These are phyloP conservation scores for Drosophila putrida DNA, from an alignment of 2,888 invertebrate species.

Conservation along the genomic window DNA sequence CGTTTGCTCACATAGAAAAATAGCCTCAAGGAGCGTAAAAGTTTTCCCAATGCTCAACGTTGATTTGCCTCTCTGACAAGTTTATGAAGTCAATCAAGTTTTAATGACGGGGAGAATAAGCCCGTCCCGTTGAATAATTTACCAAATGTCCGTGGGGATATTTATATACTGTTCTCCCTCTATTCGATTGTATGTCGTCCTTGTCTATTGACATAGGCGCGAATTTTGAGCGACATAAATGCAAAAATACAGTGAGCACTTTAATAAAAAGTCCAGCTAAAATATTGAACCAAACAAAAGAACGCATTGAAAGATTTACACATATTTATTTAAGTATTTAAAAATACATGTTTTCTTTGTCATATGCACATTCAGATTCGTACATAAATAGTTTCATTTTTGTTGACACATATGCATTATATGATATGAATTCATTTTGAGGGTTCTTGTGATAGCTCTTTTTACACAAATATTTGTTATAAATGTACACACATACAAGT, in stretches of 20 bases:
- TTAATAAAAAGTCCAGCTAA: slow-evolving; percentile 12
- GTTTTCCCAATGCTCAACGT: slow-evolving; percentile 31
- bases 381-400: slow-evolving; percentile 62
- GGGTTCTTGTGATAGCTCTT: slow-evolving; percentile 28
- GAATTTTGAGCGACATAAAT: slow-evolving; percentile 18
- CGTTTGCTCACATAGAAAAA: slow-evolving; percentile 40
- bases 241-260: slow-evolving; percentile 24
- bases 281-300: neutral
- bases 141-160: slow-evolving; percentile 63
- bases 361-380: slow-evolving; percentile 24
- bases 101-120: slow-evolving; percentile 67
- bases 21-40: slow-evolving; percentile 37
- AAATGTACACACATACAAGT: slow-evolving; percentile 35
- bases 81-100: slow-evolving; percentile 76
- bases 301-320: slow-evolving; percentile 22
- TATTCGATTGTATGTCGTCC: slow-evolving; percentile 11
- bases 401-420: slow-evolving; percentile 70
- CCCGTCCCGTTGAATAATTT: slow-evolving; percentile 65
- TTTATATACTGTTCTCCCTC: slow-evolving; percentile 4
- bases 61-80: slow-evolving; percentile 28
- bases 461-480: slow-evolving; percentile 31
- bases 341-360: slow-evolving; percentile 59
- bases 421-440: slow-evolving; percentile 72
- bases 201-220: slow-evolving; percentile 46
- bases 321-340: slow-evolving; percentile 61